phyloP scores from a whole-genome alignment of 2,888 invertebrate species.

The Rhagium mordax region DNA sequence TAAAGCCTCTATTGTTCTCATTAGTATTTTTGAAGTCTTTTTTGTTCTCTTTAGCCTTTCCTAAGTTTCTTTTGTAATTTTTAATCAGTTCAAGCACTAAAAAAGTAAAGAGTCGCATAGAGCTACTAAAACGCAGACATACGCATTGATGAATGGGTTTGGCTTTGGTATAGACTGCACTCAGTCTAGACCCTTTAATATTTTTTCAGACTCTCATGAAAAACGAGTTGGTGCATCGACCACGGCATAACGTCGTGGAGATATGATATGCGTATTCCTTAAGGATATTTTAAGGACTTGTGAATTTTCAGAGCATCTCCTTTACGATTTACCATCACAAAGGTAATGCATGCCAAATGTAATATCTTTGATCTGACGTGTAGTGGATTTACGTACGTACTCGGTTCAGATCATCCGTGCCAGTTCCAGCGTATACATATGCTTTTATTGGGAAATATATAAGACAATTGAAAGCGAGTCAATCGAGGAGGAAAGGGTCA shows the following conservation, averaged over 20 bases:
- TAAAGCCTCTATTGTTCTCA: too few species aligned
- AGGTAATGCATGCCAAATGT: conserved; percentile 17
- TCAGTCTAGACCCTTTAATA: background rate
- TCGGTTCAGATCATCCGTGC: too few species aligned
- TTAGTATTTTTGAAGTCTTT: too few species aligned
- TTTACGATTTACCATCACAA: conserved; percentile 20
- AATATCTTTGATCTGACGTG: conserved; percentile 16
- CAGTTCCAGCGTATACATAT: background rate
- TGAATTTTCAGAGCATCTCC: conserved; percentile 11
- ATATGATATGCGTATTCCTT: background rate
- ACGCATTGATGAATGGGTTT: too few species aligned
- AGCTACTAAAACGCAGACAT: background rate
- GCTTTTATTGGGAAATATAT: background rate
- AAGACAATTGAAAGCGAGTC: too few species aligned
- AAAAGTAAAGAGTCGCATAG: too few species aligned
- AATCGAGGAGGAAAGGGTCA: too few species aligned
- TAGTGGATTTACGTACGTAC: background rate
- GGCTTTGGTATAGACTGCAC: too few species aligned
- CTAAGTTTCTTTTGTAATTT: too few species aligned
- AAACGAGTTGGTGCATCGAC: background rate
- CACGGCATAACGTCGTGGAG: background rate
- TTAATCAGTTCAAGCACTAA: too few species aligned
- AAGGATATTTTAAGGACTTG: background rate
- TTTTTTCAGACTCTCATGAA: background rate
- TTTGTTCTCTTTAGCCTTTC: too few species aligned